Conservation (phyloP, 2,888 invertebrate species). For the Metacarcinus magister region DNA sequence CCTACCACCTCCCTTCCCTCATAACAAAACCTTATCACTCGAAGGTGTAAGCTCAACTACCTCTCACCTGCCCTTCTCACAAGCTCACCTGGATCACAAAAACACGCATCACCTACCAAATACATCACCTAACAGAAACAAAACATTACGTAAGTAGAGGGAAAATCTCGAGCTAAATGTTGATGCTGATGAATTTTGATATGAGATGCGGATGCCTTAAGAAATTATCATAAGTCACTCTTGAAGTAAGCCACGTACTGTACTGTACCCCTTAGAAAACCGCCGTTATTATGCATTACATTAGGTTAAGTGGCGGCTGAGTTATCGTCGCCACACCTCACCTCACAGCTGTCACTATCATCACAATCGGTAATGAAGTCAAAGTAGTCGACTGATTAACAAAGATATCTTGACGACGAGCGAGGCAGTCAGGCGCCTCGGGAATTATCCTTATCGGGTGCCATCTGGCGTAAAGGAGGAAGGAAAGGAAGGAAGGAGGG, state of each 20-base stretch:
- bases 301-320: not conserved
- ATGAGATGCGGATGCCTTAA: too few species aligned
- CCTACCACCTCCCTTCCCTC: not conserved
- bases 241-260: too few species aligned
- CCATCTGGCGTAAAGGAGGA: not conserved
- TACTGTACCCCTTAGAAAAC: too few species aligned
- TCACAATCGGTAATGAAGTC: slow-evolving; percentile 61
- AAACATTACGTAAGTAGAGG: not conserved
- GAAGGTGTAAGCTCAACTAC: not conserved
- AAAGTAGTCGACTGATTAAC: slow-evolving; percentile 59
- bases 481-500: not conserved
- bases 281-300: not conserved
- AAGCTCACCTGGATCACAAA: not conserved
- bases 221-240: too few species aligned
- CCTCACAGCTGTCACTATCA: slow-evolving; percentile 38
- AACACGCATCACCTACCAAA: not conserved
- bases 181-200: too few species aligned
- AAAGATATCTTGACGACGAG: not conserved
- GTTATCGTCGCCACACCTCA: slow-evolving; percentile 35
- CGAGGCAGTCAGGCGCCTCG: slow-evolving; percentile 32
- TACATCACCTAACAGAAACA: not conserved
- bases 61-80: not conserved
- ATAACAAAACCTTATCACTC: not conserved
- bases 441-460: slow-evolving; percentile 53
- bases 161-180: too few species aligned